Evolutionary conservation across 2,888 invertebrate genomes (phyloP).

Genomic region (Perizoma flavofasciatum): DNA sequence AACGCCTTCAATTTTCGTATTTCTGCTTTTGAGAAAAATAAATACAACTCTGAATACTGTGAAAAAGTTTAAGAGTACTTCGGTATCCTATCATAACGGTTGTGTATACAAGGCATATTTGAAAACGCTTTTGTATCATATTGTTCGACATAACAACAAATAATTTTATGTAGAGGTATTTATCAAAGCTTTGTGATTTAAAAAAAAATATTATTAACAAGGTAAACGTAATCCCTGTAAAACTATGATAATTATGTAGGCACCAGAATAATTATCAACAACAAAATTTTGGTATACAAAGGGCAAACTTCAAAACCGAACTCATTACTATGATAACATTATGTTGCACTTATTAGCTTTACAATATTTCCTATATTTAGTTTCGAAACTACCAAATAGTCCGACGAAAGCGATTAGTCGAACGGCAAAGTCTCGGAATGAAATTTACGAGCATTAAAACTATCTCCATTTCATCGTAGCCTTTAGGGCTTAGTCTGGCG

Average conservation of each 20-base stretch:
- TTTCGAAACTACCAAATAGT: conserved; percentile 65
- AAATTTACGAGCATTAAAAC: conserved; percentile 82
- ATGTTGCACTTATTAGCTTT: conserved; percentile 28
- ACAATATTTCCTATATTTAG: conserved; percentile 47
- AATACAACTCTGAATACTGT: neutral
- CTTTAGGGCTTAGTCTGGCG: conserved; percentile 63
- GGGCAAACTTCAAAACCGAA: neutral
- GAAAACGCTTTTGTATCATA: too few relatives aligned
- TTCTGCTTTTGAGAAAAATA: neutral
- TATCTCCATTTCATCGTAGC: conserved; percentile 75
- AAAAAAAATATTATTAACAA: too few relatives aligned
- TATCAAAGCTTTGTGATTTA: neutral
- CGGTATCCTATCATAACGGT: too few relatives aligned
- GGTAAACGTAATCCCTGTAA: too few relatives aligned
- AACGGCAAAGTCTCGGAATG: conserved; percentile 65
- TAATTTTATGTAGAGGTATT: too few relatives aligned
- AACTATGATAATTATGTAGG: too few relatives aligned
- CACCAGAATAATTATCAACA: too few relatives aligned
- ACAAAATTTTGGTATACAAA: too few relatives aligned
- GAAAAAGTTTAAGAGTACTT: too few relatives aligned
- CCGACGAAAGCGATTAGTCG: conserved; percentile 71
- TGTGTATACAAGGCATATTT: too few relatives aligned
- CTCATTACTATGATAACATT: conserved; percentile 15
- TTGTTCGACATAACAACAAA: too few relatives aligned
- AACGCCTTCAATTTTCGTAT: neutral